A percentile compares a stretch with the other conserved stretches of the same genome.
Conservation (phyloP, 2,797 vertebrate species). For the Gambusia yucatana region DNA sequence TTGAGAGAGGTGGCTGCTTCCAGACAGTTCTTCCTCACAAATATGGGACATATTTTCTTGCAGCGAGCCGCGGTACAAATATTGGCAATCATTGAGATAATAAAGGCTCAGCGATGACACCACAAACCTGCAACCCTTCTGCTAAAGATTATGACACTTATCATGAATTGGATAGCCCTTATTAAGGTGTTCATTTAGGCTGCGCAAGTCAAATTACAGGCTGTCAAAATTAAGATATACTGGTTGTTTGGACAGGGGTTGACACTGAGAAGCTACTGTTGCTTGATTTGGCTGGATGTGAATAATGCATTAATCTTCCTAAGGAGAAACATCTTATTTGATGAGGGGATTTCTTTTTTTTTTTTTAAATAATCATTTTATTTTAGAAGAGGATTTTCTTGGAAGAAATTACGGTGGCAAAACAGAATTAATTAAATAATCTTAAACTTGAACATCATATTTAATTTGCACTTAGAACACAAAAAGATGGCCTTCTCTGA, state of each 20-base stretch:
- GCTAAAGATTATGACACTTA: slow-evolving; percentile 76
- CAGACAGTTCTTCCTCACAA: slow-evolving; percentile 37
- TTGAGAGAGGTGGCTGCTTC: background rate
- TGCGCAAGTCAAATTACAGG: slow-evolving; percentile 71
- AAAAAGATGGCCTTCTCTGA: slow-evolving; percentile 19
- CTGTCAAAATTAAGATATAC: slow-evolving; percentile 56
- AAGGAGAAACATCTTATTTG: slow-evolving; percentile 47
- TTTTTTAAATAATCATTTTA: slow-evolving; percentile 24
- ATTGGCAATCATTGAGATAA: slow-evolving; percentile 62
- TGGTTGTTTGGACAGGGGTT: slow-evolving; percentile 69
- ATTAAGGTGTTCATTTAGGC: slow-evolving; percentile 71
- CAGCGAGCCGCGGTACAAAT: slow-evolving; percentile 48
- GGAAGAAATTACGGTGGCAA: slow-evolving; percentile 46
- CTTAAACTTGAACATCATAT: slow-evolving; percentile 33
- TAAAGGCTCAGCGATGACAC: slow-evolving; percentile 57
- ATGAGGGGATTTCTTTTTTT: slow-evolving; percentile 61
- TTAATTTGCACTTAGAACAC: slow-evolving; percentile 28
- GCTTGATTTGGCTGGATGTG: slow-evolving; percentile 56
- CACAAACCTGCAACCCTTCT: slow-evolving; percentile 62
- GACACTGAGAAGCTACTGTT: slow-evolving; percentile 59
- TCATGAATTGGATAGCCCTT: slow-evolving; percentile 73
- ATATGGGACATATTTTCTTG: slow-evolving; percentile 37
- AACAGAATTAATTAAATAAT: slow-evolving; percentile 41
- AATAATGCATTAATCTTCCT: slow-evolving; percentile 63
- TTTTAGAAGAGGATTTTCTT: slow-evolving; percentile 46